Percentiles rank a stretch among this genome's conserved stretches.
Evolutionary conservation across 2,113 vertebrate genomes (phyloP).

Genomic region (Camelus bactrianus): DNA sequence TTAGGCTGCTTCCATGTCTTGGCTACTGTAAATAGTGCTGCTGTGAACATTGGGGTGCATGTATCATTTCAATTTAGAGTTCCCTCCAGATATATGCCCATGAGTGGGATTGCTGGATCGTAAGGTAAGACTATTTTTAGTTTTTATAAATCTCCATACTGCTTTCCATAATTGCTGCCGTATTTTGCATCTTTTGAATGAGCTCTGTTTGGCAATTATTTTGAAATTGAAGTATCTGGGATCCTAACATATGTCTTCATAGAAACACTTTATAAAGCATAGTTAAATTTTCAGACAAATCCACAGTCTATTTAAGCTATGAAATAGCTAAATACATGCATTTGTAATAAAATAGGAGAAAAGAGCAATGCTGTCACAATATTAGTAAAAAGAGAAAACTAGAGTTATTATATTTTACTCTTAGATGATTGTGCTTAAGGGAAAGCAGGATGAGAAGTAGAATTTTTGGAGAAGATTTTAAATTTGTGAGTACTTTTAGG

Average conservation of each 20-base stretch:
- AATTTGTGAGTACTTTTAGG: background rate
- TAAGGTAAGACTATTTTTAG: no score
- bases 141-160: no score
- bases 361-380: background rate
- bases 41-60: no score
- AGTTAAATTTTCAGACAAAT: constrained; percentile 35
- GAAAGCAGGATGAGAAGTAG: background rate
- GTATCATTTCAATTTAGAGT: no score
- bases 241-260: background rate
- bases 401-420: background rate
- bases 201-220: background rate
- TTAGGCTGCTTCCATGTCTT: no score
- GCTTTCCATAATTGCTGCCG: no score
- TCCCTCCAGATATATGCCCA: no score
- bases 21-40: no score
- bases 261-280: background rate
- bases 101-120: no score
- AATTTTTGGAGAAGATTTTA: background rate
- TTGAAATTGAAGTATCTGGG: background rate
- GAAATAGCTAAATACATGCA: background rate
- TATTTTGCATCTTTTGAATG: background rate
- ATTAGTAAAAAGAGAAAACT: background rate
- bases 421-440: background rate
- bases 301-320: background rate
- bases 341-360: background rate